Base-by-base conservation (phyloP, 2,113 vertebrate genomes). In the Tetrao urogallus region DNA sequence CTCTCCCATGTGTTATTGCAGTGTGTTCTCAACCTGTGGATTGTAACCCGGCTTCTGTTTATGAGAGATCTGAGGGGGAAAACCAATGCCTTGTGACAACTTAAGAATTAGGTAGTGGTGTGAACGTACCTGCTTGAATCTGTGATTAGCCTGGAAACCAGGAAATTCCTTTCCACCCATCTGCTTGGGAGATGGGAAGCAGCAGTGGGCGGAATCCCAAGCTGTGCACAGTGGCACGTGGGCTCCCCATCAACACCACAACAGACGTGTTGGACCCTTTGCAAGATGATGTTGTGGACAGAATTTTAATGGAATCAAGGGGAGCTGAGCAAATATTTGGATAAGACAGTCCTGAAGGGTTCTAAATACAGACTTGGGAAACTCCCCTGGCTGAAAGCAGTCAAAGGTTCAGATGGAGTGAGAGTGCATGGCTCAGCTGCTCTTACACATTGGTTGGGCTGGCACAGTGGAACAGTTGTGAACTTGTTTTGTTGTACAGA, bases 261-360 rank as follows among this genome's bases (percentile, higher is more conserved):
- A 13, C 0, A 2, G 61, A 40, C 0, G 0, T 20, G 16, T n/a
- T 0, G 0, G 0, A 3, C 10, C 78, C 47, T n/a, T 24, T 45
- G 32, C 66, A 71, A 75, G 52, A 7, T 34, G 30, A 10, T 2
- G 27, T 17, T 57, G 13, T 16, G 57, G 20, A 32, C n/a, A 45
- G 40, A 67, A 15, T 82, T 92, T 63, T 48, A 58, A 64, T 52
- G 28, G 74, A 47, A 63, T 89, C 54, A 3, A 8, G 14, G 8
- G 6, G 11, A 48, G n/a, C 66, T 60, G 54, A 69, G 43, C 42
- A 64, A 64, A 30, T 78, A 0, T 52, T 58, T 54, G 57, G 70
- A 40, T 85, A 79, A 66, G 48, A 27, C 10, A 30, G 67, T 60
- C 54, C 67, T 32, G 0, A 2, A 65, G 60, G 43, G 36, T 82